Evolutionary conservation across 2,888 invertebrate species (phyloP).

Genomic region (Coenonympha arcania): DNA sequence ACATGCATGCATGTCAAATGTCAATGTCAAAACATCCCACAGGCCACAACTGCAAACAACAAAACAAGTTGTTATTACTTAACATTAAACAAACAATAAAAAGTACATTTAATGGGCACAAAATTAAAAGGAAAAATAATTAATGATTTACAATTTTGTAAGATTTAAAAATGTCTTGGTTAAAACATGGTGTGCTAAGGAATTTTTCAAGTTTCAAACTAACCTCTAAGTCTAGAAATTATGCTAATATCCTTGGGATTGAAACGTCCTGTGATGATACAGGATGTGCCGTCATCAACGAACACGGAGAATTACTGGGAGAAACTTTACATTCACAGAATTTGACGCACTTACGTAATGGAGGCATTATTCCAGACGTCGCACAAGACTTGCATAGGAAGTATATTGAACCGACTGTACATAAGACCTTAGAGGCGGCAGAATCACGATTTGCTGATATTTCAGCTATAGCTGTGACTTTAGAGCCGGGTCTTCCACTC

Average conservation of each 20-base stretch:
- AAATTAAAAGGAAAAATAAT: no score
- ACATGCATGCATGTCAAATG: no score
- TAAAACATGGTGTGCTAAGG: background rate
- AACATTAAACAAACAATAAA: no score
- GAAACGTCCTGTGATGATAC: constrained; percentile 99
- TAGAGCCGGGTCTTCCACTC: constrained; percentile 86
- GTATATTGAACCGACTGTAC: constrained; percentile 83
- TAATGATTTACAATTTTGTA: background rate
- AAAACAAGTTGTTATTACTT: no score
- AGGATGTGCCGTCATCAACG: constrained; percentile 90
- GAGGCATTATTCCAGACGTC: constrained; percentile 93
- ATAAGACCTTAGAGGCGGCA: constrained; percentile 78
- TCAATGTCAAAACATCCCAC: no score
- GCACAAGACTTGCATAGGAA: constrained; percentile 87
- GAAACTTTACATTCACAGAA: constrained; percentile 89
- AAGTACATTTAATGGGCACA: no score
- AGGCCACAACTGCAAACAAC: no score
- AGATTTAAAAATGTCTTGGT: background rate
- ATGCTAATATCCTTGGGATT: constrained; percentile 83
- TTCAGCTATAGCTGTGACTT: constrained; percentile 91
- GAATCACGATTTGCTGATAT: constrained; percentile 78
- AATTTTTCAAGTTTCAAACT: background rate
- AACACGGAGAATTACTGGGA: constrained; percentile 81
- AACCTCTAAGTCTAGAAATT: constrained; percentile 4
- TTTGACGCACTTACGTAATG: constrained; percentile 80